Percentiles rank a stretch among this genome's conserved stretches.
phyloP scores from a whole-genome alignment of 2,888 invertebrate genomes.

The Tyria jacobaeae region DNA sequence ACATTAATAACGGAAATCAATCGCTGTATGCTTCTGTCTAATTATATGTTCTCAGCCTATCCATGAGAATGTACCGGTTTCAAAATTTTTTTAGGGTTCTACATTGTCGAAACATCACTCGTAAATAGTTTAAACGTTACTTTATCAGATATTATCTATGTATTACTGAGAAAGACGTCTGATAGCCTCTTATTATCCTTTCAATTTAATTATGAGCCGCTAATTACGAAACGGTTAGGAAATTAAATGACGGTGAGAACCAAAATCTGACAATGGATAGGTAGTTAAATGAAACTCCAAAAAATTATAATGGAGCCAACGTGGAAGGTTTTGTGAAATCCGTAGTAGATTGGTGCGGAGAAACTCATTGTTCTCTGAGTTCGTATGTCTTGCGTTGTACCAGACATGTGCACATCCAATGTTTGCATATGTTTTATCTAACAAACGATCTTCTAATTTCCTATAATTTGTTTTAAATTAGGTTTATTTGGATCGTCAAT shows the following conservation, averaged over 20 bases:
- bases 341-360: constrained; percentile 48
- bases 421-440: constrained; percentile 22
- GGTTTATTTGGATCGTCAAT: constrained; percentile 8
- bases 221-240: constrained; percentile 78
- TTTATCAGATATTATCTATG: constrained; percentile 67
- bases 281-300: constrained; percentile 67
- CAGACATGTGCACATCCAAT: constrained; percentile 32
- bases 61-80: constrained; percentile 61
- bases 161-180: constrained; percentile 68
- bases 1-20: constrained; percentile 78
- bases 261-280: constrained; percentile 77
- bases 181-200: constrained; percentile 76
- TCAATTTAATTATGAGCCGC: constrained; percentile 75
- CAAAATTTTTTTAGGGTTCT: constrained; percentile 39
- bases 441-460: constrained; percentile 23
- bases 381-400: constrained; percentile 24
- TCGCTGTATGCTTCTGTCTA: constrained; percentile 63
- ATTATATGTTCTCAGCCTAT: constrained; percentile 60
- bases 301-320: constrained; percentile 60
- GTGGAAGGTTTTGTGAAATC: constrained; percentile 60
- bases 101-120: constrained; percentile 58
- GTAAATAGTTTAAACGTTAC: constrained; percentile 60
- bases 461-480: constrained; percentile 26
- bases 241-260: constrained; percentile 83
- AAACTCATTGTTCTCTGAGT: constrained; percentile 57